Conservation (phyloP, 1,140 invertebrate genomes). For the Caerostris darwini region DNA sequence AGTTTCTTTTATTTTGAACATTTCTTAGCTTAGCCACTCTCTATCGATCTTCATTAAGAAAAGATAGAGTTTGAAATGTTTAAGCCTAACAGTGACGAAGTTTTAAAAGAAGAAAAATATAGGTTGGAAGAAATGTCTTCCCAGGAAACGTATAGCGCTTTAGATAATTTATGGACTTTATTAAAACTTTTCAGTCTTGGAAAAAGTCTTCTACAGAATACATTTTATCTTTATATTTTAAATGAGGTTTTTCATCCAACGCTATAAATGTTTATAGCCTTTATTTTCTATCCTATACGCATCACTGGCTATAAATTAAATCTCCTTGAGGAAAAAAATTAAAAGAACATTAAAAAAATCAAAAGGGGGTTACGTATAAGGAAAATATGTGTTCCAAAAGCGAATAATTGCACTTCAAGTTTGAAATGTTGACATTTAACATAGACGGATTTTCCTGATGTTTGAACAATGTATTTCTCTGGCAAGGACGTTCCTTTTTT, state of each 20-base stretch:
- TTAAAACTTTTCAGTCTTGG: constrained; percentile 47
- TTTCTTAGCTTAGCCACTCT: constrained; percentile 12
- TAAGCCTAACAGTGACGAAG: constrained; percentile 47
- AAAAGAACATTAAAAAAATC: constrained; percentile 12
- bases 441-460: constrained; percentile 55
- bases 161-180: constrained; percentile 66
- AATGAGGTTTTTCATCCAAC: constrained; percentile 19
- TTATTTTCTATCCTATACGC: constrained; percentile 49
- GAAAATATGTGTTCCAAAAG: constrained; percentile 40
- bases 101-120: background rate
- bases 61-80: constrained; percentile 55
- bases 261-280: constrained; percentile 65
- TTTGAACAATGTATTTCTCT: constrained; percentile 62
- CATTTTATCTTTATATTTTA: constrained; percentile 55
- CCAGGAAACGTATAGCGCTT: constrained; percentile 20
- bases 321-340: constrained; percentile 45
- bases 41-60: constrained; percentile 57
- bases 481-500: constrained; percentile 21
- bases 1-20: background rate
- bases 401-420: constrained; percentile 59
- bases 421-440: constrained; percentile 73
- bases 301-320: constrained; percentile 50
- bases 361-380: constrained; percentile 25
- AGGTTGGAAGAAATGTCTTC: background rate
- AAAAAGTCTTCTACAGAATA: constrained; percentile 24